Percentiles rank a stretch among this genome's conserved stretches.
These are phyloP conservation scores for Drosophila kurseongensis DNA, from an alignment of 1,140 invertebrate genomes.

Conservation along the genomic window DNA sequence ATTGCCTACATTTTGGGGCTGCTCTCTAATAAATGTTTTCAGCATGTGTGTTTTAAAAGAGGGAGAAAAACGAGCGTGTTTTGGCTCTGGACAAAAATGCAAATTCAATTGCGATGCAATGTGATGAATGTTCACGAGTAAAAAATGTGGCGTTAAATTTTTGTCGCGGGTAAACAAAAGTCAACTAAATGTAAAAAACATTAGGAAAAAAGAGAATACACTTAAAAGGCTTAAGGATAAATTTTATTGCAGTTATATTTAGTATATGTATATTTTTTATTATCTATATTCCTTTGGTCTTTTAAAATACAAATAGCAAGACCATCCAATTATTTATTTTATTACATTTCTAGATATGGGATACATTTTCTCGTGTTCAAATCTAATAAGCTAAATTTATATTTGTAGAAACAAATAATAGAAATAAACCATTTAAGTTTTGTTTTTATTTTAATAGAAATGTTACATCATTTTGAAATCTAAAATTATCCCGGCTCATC, in stretches of 20 bases:
- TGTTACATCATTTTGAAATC: no score
- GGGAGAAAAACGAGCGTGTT: conserved; percentile 1
- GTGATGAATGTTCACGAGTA: conserved; percentile 71
- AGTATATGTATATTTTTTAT: no score
- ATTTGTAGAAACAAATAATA: no score
- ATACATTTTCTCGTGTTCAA: no score
- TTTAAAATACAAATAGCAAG: no score
- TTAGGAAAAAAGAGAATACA: not conserved
- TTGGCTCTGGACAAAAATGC: conserved; percentile 54
- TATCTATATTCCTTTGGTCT: no score
- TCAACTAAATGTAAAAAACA: conserved; percentile 20
- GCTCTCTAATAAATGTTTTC: conserved; percentile 29
- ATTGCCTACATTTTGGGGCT: conserved; percentile 56
- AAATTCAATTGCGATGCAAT: conserved; percentile 68
- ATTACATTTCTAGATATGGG: no score
- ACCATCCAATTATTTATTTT: no score
- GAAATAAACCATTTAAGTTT: not conserved
- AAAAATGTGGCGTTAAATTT: conserved; percentile 80
- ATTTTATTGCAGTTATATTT: no score
- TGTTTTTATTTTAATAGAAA: no score
- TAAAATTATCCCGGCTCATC: not conserved
- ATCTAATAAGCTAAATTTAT: no score
- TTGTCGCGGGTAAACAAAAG: conserved; percentile 45
- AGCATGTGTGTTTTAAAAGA: conserved; percentile 10
- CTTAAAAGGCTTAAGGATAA: not conserved